Conservation (phyloP, 2,797 vertebrate species). For the Onychomys torridus region DNA sequence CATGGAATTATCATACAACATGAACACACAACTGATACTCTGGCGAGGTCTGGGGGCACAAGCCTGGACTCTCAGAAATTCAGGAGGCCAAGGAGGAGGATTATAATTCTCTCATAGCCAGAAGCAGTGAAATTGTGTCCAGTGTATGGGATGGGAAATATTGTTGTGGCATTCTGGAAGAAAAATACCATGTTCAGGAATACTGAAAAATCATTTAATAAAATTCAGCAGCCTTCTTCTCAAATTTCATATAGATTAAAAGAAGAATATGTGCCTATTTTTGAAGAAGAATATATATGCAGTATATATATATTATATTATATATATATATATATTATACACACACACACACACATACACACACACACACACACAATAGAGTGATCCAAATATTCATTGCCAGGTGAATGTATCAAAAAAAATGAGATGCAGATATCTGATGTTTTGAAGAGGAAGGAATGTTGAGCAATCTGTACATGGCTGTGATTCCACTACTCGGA, state of each 20-base stretch:
- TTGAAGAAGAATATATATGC: background rate
- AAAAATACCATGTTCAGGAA: constrained; percentile 26
- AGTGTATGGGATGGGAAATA: background rate
- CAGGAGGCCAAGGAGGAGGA: background rate
- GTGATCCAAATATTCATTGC: background rate
- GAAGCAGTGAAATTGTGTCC: background rate
- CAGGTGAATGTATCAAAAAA: background rate
- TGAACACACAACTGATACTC: too few relatives aligned
- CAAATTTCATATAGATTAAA: background rate
- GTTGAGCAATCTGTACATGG: background rate
- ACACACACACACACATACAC: too few relatives aligned
- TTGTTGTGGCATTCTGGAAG: constrained; percentile 19
- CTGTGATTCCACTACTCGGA: too few relatives aligned
- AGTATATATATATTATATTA: too few relatives aligned
- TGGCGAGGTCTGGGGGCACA: background rate
- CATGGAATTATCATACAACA: background rate
- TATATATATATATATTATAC: too few relatives aligned
- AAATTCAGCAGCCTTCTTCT: constrained; percentile 18
- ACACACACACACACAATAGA: too few relatives aligned
- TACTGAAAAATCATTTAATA: background rate
- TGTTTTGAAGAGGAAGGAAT: background rate
- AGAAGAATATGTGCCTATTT: background rate
- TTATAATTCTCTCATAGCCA: background rate
- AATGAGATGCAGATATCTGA: background rate
- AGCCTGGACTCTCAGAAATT: background rate